phyloP scores from a whole-genome alignment of 2,888 invertebrate genomes.

The Tenthredo notha region DNA sequence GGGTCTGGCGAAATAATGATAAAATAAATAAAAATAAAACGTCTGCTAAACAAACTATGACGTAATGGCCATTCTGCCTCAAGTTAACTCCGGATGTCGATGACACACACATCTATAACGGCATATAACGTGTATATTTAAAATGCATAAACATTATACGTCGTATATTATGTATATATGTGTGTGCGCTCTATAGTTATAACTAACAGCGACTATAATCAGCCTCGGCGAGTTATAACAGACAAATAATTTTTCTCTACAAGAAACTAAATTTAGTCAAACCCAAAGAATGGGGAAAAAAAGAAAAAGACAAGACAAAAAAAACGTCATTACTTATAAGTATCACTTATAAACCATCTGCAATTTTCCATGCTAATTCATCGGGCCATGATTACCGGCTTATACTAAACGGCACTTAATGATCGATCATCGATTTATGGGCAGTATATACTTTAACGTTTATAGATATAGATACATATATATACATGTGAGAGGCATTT shows the following conservation, averaged over 20 bases:
- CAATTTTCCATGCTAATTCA: conserved; percentile 71
- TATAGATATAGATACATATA: too few species aligned
- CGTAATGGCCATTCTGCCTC: conserved; percentile 44
- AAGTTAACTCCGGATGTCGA: conserved; percentile 15
- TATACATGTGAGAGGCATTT: not conserved
- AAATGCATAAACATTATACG: conserved; percentile 3
- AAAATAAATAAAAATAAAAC: conserved; percentile 53
- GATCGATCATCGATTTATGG: conserved; percentile 18
- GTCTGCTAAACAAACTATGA: conserved; percentile 57
- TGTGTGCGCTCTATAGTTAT: too few species aligned
- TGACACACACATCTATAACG: not conserved
- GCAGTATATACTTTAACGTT: not conserved
- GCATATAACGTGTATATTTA: not conserved
- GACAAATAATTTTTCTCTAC: not conserved
- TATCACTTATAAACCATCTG: conserved; percentile 53
- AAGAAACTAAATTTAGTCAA: not conserved
- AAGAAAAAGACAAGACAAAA: not conserved
- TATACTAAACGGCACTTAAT: conserved; percentile 57
- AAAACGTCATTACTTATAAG: not conserved
- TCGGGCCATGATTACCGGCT: conserved; percentile 66
- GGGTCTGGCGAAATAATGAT: not conserved
- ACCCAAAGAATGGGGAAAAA: not conserved
- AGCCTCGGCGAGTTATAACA: not conserved
- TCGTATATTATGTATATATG: not conserved
- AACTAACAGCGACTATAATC: not conserved